Conservation (phyloP, 2,888 invertebrate genomes). For the Mesorhabditis sp. region DNA sequence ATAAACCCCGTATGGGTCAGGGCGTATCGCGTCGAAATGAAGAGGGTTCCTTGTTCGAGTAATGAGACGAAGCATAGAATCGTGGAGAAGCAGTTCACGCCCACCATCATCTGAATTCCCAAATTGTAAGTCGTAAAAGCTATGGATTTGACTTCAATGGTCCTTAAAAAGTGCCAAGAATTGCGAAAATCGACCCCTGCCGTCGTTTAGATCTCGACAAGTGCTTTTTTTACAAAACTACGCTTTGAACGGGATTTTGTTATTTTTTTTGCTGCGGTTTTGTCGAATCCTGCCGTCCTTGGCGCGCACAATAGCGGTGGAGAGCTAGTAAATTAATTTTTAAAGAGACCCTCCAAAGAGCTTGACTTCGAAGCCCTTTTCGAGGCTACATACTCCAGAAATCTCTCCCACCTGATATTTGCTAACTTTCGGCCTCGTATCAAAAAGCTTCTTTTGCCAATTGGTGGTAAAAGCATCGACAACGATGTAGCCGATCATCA, state of each 20-base stretch:
- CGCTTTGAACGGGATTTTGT: too few species aligned
- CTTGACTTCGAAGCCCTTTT: too few species aligned
- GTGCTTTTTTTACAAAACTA: too few species aligned
- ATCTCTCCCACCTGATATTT: constrained; percentile 37
- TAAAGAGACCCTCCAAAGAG: background rate
- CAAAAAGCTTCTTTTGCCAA: constrained; percentile 89
- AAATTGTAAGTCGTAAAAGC: too few species aligned
- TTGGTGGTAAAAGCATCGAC: constrained; percentile 97
- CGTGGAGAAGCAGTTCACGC: constrained; percentile 88
- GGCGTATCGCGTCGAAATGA: constrained; percentile 53
- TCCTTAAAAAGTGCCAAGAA: too few species aligned
- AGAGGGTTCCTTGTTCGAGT: constrained; percentile 78
- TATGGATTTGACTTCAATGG: too few species aligned
- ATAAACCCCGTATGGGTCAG: constrained; percentile 40
- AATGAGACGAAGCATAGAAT: constrained; percentile 81
- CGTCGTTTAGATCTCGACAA: too few species aligned
- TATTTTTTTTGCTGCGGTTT: too few species aligned
- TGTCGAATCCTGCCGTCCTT: too few species aligned
- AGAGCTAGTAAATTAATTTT: background rate
- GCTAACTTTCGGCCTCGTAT: constrained; percentile 45
- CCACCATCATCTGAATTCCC: constrained; percentile 84
- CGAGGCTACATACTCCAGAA: too few species aligned
- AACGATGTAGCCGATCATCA: constrained; percentile 82
- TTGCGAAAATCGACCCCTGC: too few species aligned
- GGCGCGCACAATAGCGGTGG: too few species aligned